Evolutionary conservation across 2,888 invertebrate species (phyloP), one percentile per base, ranked within the genome.

Genomic region (Synergus laeviventris): DNA sequence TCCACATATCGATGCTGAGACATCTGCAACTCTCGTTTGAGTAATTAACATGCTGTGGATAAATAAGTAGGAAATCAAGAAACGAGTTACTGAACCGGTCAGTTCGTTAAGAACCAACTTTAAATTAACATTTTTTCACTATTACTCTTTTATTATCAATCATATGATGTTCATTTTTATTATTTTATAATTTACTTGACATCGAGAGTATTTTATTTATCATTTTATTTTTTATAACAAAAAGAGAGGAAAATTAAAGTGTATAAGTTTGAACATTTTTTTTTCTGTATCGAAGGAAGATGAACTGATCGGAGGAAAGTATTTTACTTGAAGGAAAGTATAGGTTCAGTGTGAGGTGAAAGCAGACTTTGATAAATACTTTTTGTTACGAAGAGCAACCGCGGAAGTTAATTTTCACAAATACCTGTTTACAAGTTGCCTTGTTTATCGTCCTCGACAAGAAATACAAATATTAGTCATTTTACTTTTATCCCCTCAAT

Each of bases 11-110:
- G 70, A 70, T 49, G 49, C 31, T 54, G 31, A 70, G 49, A 36
- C 70, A 70, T 70, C 70, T 70, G 14, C 36, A 70, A 49, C n/a
- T 70, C 70, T 70, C n/a, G 70, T 70, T 70, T 70, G 70, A 70
- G 49, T 70, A 70, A 70, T 70, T 54, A 70, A 70, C 45, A 70
- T 49, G 70, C 49, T 24, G 31, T 11, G 31, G 5, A 70, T 70
- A 70, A 70, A 70, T 70, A 70, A 45, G 49, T 36, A 11, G 70
- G 24, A 70, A 70, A 70, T 70, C 70, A 70, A 70, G 70, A 70
- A 70, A 70, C 70, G 14, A 70, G 70, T 70, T 70, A 24, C 49
- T 70, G 9, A 24, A 49, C 49, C 49, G 49, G 70, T 70, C 70
- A 11, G 45, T 70, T 70, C 70, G 45, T 70, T 70, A 70, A 70